A percentile compares a stretch with the other conserved stretches of the same genome.
phyloP scores from a whole-genome alignment of 2,888 invertebrate genomes.

The Acrocyrtus sp. region DNA sequence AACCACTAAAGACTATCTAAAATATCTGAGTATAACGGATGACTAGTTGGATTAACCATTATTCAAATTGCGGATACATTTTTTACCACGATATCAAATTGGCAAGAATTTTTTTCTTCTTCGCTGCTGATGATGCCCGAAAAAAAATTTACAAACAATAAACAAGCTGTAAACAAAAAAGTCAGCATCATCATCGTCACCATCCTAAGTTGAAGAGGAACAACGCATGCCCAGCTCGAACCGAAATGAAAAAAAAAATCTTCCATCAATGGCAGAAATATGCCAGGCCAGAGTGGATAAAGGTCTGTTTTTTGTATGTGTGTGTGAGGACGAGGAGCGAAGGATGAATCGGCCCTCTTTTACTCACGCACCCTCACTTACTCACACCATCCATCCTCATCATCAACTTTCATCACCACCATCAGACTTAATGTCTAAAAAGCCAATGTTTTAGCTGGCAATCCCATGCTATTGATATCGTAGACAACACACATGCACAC shows the following conservation, averaged over 20 bases:
- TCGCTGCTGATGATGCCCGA: conserved; percentile 7
- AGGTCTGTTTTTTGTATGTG: conserved; percentile 21
- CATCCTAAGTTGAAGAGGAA: conserved; percentile 1
- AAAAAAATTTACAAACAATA: conserved; percentile 12
- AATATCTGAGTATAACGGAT: conserved; percentile 13
- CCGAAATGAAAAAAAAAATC: conserved; percentile 29
- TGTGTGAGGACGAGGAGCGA: no score
- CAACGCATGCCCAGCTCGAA: conserved; percentile 34
- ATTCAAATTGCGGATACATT: conserved; percentile 30
- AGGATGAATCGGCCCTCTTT: conserved; percentile 29
- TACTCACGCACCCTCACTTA: conserved; percentile 45
- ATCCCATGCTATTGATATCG: conserved; percentile 3
- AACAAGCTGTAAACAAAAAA: conserved; percentile 31
- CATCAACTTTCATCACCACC: conserved; percentile 12
- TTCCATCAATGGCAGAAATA: no score
- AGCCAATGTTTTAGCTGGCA: conserved; percentile 26
- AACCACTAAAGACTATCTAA: no score
- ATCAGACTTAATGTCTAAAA: conserved; percentile 19
- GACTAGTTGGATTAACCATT: conserved; percentile 26
- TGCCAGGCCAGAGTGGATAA: no score
- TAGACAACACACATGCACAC: conserved; percentile 14
- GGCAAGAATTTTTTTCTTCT: conserved; percentile 4
- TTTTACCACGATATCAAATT: conserved; percentile 21
- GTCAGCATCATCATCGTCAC: background rate
- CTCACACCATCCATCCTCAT: conserved; percentile 10